Evolutionary conservation across 2,888 invertebrate genomes (phyloP).

Genomic region (Macrosiphum euphorbiae): DNA sequence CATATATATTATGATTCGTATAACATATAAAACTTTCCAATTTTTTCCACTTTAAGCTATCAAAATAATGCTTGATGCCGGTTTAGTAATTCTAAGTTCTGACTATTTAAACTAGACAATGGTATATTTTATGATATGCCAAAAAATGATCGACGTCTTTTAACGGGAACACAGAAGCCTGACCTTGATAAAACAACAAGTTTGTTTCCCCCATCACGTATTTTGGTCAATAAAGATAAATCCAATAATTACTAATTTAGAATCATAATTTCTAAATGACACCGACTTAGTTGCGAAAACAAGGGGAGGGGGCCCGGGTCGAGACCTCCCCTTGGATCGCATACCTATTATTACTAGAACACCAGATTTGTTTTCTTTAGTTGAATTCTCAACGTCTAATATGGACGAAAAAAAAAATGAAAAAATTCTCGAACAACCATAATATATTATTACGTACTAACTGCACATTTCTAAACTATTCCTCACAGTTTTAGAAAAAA

Average conservation of each 20-base stretch:
- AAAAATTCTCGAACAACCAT: too few species aligned
- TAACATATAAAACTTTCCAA: conserved; percentile 27
- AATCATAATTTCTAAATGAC: background rate
- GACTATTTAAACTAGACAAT: background rate
- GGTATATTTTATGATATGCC: background rate
- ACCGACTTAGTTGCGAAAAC: background rate
- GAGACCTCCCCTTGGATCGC: too few species aligned
- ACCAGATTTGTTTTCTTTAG: too few species aligned
- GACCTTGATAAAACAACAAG: background rate
- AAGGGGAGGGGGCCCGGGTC: too few species aligned
- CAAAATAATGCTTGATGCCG: background rate
- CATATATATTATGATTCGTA: conserved; percentile 16
- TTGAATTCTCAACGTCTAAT: too few species aligned
- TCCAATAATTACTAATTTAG: background rate
- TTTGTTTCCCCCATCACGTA: background rate
- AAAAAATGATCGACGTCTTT: background rate
- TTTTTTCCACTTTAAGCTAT: background rate
- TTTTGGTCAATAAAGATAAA: background rate
- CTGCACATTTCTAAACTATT: background rate
- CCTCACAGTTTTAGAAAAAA: background rate
- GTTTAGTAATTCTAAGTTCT: background rate
- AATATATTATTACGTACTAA: background rate
- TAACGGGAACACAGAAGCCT: background rate
- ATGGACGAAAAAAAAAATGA: too few species aligned
- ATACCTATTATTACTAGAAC: too few species aligned